phyloP scores from a whole-genome alignment of 2,113 vertebrate species.

The Physeter macrocephalus region DNA sequence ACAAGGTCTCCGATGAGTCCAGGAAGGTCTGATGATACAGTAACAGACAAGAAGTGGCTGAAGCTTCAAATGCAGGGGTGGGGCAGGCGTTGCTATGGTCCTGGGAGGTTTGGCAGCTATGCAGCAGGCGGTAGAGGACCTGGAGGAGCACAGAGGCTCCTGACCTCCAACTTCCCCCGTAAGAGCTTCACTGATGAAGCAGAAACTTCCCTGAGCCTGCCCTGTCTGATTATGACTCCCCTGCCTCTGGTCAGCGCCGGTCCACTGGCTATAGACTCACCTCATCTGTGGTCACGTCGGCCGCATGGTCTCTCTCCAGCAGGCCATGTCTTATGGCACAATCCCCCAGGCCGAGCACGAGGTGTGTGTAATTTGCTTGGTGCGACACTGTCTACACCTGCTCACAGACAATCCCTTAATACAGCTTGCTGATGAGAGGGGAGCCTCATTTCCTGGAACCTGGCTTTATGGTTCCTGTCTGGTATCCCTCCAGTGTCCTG shows the following conservation, averaged over 20 bases:
- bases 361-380: not conserved
- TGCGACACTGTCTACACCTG: not conserved
- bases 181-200: not conserved
- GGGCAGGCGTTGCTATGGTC: not conserved
- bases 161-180: not conserved
- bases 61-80: not conserved
- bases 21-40: slow-evolving; percentile 12
- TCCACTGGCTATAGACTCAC: not conserved
- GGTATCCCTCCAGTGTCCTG: not conserved
- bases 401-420: not conserved
- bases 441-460: slow-evolving; percentile 26
- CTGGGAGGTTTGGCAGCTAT: not conserved
- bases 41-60: not conserved
- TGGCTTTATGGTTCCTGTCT: not conserved
- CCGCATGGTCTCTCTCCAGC: not conserved
- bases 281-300: not conserved
- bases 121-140: not conserved
- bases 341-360: not conserved
- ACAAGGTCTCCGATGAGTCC: not conserved
- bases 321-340: not conserved
- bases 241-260: not conserved
- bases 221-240: not conserved
- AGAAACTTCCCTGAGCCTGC: not conserved
- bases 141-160: not conserved
- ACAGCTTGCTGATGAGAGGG: not conserved